Evolutionary conservation across 2,113 vertebrate genomes (phyloP).

Genomic region (Epinephelus cyanopodus): DNA sequence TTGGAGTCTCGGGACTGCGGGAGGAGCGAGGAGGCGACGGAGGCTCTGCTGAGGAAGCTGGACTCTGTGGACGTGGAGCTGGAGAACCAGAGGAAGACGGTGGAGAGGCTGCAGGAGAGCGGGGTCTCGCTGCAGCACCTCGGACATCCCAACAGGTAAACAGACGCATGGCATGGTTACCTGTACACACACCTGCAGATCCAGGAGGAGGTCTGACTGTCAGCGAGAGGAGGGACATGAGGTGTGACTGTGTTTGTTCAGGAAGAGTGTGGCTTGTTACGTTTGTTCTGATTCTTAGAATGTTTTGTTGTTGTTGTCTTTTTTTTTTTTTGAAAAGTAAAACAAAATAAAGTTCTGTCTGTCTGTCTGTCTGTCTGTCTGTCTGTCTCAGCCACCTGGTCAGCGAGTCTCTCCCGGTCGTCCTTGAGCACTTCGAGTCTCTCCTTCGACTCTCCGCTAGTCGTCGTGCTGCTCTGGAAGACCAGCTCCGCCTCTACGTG

Average conservation of each 20-base stretch:
- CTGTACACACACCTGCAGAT: too few species aligned
- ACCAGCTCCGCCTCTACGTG: constrained; percentile 86
- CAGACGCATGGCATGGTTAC: accelerated
- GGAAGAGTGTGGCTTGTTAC: too few species aligned
- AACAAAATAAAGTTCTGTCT: neutral
- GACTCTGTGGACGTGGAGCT: constrained; percentile 87
- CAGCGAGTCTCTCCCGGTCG: constrained; percentile 77
- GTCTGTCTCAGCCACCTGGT: constrained; percentile 75
- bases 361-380: constrained; percentile 21
- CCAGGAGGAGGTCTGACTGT: neutral
- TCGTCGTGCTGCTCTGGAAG: constrained; percentile 78
- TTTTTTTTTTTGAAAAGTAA: neutral
- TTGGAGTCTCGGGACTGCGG: constrained; percentile 87
- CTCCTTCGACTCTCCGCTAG: constrained; percentile 80
- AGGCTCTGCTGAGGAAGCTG: constrained; percentile 84
- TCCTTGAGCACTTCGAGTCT: constrained; percentile 77
- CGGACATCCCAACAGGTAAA: constrained; percentile 86
- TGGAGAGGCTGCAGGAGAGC: constrained; percentile 82
- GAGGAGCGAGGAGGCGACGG: constrained; percentile 86
- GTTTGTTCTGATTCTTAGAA: neutral
- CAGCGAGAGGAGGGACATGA: too few species aligned
- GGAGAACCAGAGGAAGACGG: constrained; percentile 80
- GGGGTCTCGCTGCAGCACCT: constrained; percentile 81
- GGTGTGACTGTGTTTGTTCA: too few species aligned
- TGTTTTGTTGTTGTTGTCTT: too few species aligned